Evolutionary conservation across 2,888 invertebrate species (phyloP), one percentile per base, ranked within the genome.

Genomic region (Rhaphigaster nebulosa): DNA sequence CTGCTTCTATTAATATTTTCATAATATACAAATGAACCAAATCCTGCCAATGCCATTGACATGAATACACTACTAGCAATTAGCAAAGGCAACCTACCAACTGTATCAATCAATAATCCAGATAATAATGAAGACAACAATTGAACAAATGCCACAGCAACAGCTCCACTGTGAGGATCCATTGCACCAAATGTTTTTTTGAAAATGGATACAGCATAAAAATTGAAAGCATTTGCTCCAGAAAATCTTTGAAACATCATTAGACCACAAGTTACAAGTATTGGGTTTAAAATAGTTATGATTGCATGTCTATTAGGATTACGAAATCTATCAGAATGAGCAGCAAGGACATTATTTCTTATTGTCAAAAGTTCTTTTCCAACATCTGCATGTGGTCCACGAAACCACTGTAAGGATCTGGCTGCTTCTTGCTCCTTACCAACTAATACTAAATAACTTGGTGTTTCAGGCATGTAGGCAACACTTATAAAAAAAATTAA

Each of bases 191-290:
- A 97, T 38, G 98, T 98, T 94, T 96, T 96, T 92, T 97, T 95
- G 93, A 98, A 98, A 93, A 98, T 98, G 90, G 96, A 96, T 23
- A 97, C 98, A 88, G 97, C 97, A 94, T 97, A 97, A 93, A 97
- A 97, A 92, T 96, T 96, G 93, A 97, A 97, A 87, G 97, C 97
- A 93, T 97, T 97, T 60, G 97, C 97, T 26, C 97, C 97, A 76
- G 96, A 96, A 92, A 93, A 93, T 54, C 92, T 92, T 87, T 90
- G 92, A 89, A 91, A 92, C 91, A 92, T 90, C 91, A 92, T 92
- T 92, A 98, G 95, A 38, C 97, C 96, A 93, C 98, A 96, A 3
- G 97, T 97, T 90, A 98, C 97, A 91, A 97, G 94, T 87, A 97
- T 96, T 26, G 98, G 98, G 92, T 96, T 96, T 92, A 95, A 94